Conservation (phyloP, 1,140 invertebrate genomes). For the Pogonomyrmex barbatus region DNA sequence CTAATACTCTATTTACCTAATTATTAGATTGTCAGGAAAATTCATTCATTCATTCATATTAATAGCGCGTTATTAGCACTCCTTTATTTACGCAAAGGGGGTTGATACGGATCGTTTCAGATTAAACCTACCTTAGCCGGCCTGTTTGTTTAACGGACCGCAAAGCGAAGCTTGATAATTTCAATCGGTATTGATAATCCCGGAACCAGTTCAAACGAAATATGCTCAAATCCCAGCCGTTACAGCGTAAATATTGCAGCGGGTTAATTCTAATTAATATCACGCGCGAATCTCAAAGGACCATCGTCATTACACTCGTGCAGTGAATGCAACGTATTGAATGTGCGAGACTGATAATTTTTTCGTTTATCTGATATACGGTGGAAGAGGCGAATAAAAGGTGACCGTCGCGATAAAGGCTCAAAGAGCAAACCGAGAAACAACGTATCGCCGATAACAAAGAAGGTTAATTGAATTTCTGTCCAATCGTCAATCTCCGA, state of each 20-base stretch:
- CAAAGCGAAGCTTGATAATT: constrained; percentile 20
- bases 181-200: not conserved
- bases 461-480: constrained; percentile 64
- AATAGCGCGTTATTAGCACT: not conserved
- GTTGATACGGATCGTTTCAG: not conserved
- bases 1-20: not conserved
- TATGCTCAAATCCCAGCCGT: not conserved
- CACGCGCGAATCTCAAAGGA: not conserved
- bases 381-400: not conserved
- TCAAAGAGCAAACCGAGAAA: constrained; percentile 19
- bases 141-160: constrained; percentile 16
- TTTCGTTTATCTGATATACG: not conserved
- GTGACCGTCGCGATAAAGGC: not conserved
- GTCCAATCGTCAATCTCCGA: constrained; percentile 39
- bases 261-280: not conserved
- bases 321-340: not conserved
- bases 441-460: not conserved
- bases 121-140: constrained; percentile 12
- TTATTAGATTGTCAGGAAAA: not conserved
- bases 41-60: not conserved
- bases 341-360: not conserved
- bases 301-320: not conserved
- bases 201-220: not conserved
- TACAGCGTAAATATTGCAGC: not conserved
- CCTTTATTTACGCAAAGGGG: not conserved